phyloP scores from a whole-genome alignment of 2,113 vertebrate genomes.

The Ranitomeya imitator region DNA sequence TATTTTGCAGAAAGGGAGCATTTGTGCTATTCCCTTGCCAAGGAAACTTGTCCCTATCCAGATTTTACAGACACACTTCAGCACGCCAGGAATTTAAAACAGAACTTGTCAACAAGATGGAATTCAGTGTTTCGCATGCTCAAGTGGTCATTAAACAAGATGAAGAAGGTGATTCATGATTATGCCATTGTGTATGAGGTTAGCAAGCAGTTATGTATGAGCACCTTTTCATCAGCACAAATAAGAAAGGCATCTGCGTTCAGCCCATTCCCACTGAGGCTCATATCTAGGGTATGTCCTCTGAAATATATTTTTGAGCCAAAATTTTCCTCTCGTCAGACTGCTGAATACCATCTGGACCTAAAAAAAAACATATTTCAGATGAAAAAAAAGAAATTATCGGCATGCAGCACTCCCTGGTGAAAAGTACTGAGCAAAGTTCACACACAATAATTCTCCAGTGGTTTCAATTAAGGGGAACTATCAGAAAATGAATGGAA shows the following conservation, averaged over 20 bases:
- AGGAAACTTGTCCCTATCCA: constrained; percentile 59
- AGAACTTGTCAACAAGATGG: constrained; percentile 62
- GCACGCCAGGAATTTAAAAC: constrained; percentile 58
- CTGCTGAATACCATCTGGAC: constrained; percentile 58
- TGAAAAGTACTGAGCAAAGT: constrained; percentile 52
- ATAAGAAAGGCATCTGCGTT: constrained; percentile 62
- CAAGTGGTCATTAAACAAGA: constrained; percentile 54
- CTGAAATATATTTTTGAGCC: constrained; percentile 37
- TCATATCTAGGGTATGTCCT: constrained; percentile 40
- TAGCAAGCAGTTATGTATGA: constrained; percentile 49
- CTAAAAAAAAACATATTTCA: constrained; percentile 38
- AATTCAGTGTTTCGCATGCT: constrained; percentile 57
- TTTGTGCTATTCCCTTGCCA: constrained; percentile 47
- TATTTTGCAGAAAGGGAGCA: not conserved
- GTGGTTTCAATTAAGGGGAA: not conserved
- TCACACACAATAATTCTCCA: constrained; percentile 51
- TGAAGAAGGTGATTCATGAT: constrained; percentile 56
- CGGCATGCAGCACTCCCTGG: constrained; percentile 8
- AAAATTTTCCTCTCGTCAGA: constrained; percentile 1
- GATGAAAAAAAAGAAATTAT: constrained; percentile 16
- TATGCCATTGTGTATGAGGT: not conserved
- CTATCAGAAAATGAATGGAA: constrained; percentile 24
- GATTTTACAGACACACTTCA: constrained; percentile 57
- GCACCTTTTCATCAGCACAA: not conserved
- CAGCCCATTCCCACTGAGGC: constrained; percentile 42